phyloP scores from a whole-genome alignment of 1,140 invertebrate species.

The Pseudomyrmex pallidus region DNA sequence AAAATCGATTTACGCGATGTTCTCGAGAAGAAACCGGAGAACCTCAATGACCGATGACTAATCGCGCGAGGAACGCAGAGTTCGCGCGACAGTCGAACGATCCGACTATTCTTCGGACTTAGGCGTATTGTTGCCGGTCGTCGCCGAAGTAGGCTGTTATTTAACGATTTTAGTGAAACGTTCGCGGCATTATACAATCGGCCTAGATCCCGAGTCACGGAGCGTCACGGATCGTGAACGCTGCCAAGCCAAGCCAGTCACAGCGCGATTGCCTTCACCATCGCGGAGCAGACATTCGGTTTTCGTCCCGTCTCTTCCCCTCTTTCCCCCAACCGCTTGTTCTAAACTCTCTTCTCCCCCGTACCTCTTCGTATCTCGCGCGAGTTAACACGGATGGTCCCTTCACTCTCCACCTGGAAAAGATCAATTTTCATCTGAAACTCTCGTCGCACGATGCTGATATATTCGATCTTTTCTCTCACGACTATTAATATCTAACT shows the following conservation, averaged over 20 bases:
- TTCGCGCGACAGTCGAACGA: conserved; percentile 63
- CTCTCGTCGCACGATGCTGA: no score
- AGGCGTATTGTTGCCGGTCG: conserved; percentile 24
- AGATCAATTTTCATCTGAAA: no score
- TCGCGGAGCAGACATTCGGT: conserved; percentile 62
- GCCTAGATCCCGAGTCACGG: conserved; percentile 85
- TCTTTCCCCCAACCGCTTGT: not conserved
- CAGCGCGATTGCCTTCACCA: conserved; percentile 70
- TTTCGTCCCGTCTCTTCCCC: conserved; percentile 32
- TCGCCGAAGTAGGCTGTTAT: conserved; percentile 82
- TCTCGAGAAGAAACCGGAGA: conserved; percentile 1
- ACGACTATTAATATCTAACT: no score
- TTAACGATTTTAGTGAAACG: conserved; percentile 85
- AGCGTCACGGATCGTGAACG: conserved; percentile 84
- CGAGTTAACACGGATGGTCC: no score
- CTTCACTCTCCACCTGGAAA: no score
- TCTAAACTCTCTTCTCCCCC: conserved; percentile 17
- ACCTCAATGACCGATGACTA: conserved; percentile 69
- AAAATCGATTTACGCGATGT: conserved; percentile 65
- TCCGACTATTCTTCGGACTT: conserved; percentile 3
- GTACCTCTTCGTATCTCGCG: no score
- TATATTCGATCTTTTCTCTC: no score
- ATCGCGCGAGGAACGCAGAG: conserved; percentile 60
- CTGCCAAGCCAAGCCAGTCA: conserved; percentile 75
- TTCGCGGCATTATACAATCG: conserved; percentile 85